Evolutionary conservation across 2,888 invertebrate genomes (phyloP), one percentile per base, ranked within the genome.

Genomic region (Deilephila elpenor): DNA sequence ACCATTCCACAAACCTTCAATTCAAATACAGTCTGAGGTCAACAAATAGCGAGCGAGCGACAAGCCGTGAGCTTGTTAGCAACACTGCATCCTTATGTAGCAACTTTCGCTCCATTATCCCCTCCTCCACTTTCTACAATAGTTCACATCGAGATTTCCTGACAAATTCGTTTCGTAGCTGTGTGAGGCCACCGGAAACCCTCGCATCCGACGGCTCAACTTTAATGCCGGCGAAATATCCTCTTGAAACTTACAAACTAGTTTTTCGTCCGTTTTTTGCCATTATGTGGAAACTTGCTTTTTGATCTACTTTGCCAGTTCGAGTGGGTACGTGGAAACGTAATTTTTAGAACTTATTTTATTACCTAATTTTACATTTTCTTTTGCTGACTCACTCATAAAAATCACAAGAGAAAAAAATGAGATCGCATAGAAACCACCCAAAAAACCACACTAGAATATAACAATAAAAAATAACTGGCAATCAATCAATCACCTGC

Each of bases 91-190:
- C 44, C 51, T 67, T 67, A 11, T 14, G 25, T 25, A 14, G 25
- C 51, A 67, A 67, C 67, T 67, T 67, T 67, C 67, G 44, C 67
- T 25, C 67, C 51, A 67, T 67, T 67, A 67, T 51, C 67, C 34
- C 44, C 44, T 11, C 25, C 14, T n/a, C n/a, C 62, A 25, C 67
- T 67, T 51, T 67, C 51, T 25, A 44, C 51, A 25, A 67, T 51
- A 67, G 44, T 67, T 67, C 67, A 17, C 67, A 67, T 67, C 67
- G 67, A 67, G 51, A 51, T 51, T 51, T 44, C 67, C 67, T 44
- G 56, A 56, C 20, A 8, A 64, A 37, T 67, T 67, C 17, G 51
- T 67, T 67, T 51, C 51, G 44, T n/a, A 1, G 62, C 34, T 25
- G 25, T 25, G 17, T 51, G 51, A 19, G 6, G 62, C 29, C 37